phyloP scores from a whole-genome alignment of 2,888 invertebrate species.

The Tipula lateralis region DNA sequence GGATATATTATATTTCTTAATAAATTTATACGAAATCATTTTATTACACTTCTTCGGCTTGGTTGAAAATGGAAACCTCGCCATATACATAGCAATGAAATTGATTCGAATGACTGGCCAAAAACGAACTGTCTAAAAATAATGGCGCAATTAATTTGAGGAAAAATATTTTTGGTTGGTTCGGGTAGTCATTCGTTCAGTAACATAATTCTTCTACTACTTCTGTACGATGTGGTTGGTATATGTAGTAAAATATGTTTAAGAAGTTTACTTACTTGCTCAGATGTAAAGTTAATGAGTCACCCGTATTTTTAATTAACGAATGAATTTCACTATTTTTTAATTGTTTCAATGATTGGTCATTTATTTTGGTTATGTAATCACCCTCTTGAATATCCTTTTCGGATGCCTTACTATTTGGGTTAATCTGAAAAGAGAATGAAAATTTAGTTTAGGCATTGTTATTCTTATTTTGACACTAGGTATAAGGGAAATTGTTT shows the following conservation, averaged over 20 bases:
- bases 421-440: slow-evolving; percentile 65
- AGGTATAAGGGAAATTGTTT: too few species aligned
- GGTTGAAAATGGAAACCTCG: neutral
- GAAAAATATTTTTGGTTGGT: neutral
- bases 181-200: neutral
- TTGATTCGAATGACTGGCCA: slow-evolving; percentile 3
- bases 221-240: neutral
- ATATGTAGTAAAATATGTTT: neutral
- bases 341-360: slow-evolving; percentile 60
- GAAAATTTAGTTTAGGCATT: neutral
- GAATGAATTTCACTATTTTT: slow-evolving; percentile 69
- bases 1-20: neutral
- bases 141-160: neutral
- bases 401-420: slow-evolving; percentile 77
- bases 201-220: neutral
- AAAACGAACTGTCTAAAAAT: neutral
- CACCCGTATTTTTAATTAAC: slow-evolving; percentile 66
- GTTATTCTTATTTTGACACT: neutral
- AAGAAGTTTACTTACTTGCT: slow-evolving; percentile 62
- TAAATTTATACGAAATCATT: neutral
- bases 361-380: slow-evolving; percentile 74
- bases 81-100: neutral
- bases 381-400: slow-evolving; percentile 77
- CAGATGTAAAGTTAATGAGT: slow-evolving; percentile 61
- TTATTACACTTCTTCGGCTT: neutral